A percentile compares a stretch with the other conserved stretches of the same genome.
phyloP scores from a whole-genome alignment of 2,888 invertebrate genomes.

The Archaeoteleia sp. region DNA sequence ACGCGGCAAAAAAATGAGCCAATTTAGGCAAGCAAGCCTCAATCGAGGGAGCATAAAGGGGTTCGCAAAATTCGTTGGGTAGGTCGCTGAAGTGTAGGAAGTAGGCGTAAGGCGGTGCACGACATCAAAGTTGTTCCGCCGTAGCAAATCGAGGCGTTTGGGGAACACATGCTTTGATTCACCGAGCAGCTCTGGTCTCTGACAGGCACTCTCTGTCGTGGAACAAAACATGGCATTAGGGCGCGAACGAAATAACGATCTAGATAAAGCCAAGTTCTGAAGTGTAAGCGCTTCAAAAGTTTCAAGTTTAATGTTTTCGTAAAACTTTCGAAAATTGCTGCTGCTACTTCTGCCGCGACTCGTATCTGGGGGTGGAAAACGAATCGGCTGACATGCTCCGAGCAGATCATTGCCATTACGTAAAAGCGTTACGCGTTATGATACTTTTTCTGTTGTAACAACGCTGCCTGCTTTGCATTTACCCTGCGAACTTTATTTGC shows the following conservation, averaged over 20 bases:
- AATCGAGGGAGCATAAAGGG: neutral
- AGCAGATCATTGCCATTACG: conserved; percentile 48
- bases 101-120: neutral
- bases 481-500: conserved; percentile 20
- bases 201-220: conserved; percentile 16
- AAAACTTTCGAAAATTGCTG: conserved; percentile 47
- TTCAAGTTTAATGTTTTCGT: conserved; percentile 46
- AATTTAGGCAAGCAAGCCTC: conserved; percentile 27
- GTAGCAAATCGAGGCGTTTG: conserved; percentile 10
- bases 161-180: conserved; percentile 26
- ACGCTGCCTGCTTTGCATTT: conserved; percentile 6
- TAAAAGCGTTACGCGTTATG: conserved; percentile 46
- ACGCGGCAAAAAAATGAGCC: conserved; percentile 19
- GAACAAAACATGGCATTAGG: conserved; percentile 38
- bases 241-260: conserved; percentile 44
- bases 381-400: conserved; percentile 48
- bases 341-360: conserved; percentile 23
- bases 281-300: conserved; percentile 47
- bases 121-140: conserved; percentile 14
- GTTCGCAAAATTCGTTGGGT: neutral
- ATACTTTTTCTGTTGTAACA: conserved; percentile 29
- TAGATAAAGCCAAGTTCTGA: conserved; percentile 48
- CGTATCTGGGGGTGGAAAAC: conserved; percentile 35
- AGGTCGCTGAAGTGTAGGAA: neutral
- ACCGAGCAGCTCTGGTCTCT: conserved; percentile 1